These are phyloP conservation scores for Aporophyla lueneburgensis DNA, from an alignment of 2,888 invertebrate genomes.

Conservation along the genomic window DNA sequence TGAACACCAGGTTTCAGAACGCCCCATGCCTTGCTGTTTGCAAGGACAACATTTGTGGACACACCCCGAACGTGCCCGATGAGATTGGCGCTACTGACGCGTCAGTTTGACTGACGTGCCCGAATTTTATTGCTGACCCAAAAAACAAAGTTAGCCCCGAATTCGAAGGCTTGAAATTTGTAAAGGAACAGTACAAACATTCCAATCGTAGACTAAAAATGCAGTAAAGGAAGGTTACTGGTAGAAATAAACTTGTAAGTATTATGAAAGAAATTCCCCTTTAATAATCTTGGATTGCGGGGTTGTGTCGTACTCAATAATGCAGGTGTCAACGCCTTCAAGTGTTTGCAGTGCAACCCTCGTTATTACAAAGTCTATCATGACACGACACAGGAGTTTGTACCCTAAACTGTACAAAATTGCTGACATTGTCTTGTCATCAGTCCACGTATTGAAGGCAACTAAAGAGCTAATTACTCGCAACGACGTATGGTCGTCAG, in stretches of 20 bases:
- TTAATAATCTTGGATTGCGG: background rate
- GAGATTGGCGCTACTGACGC: slow-evolving; percentile 27
- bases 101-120: slow-evolving; percentile 30
- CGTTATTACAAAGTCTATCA: slow-evolving; percentile 10
- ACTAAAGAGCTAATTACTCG: slow-evolving; percentile 43
- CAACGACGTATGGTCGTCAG: slow-evolving; percentile 23
- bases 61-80: slow-evolving; percentile 11
- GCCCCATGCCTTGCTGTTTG: slow-evolving; percentile 12
- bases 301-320: slow-evolving; percentile 26
- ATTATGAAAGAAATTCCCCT: background rate
- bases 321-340: slow-evolving; percentile 10
- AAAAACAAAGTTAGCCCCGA: slow-evolving; percentile 18
- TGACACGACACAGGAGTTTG: background rate
- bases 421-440: slow-evolving; percentile 19
- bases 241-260: background rate
- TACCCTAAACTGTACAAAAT: slow-evolving; percentile 2
- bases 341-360: background rate
- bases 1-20: background rate
- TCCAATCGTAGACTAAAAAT: background rate
- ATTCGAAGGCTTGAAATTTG: background rate
- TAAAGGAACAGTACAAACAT: background rate
- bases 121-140: slow-evolving; percentile 15
- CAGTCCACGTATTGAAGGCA: slow-evolving; percentile 4
- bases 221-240: background rate
- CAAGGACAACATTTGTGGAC: slow-evolving; percentile 41